These are phyloP conservation scores for Ammospiza maritima DNA, from an alignment of 2,797 vertebrate genomes.

Conservation along the genomic window DNA sequence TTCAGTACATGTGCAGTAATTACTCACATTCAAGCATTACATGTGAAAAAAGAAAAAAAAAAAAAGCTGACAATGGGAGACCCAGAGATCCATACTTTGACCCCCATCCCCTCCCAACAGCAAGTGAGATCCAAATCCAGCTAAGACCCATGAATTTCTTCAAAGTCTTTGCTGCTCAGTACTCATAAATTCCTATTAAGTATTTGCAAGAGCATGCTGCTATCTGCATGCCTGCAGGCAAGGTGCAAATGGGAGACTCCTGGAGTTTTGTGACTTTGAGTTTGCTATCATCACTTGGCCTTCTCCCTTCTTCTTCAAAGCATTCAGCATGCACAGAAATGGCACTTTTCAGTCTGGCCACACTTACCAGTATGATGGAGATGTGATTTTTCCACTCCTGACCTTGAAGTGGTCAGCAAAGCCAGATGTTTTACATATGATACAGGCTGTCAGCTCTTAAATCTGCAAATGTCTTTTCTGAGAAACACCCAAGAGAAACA, in stretches of 20 bases:
- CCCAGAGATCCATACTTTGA: background rate
- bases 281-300: background rate
- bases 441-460: background rate
- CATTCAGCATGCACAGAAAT: background rate
- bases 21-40: background rate
- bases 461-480: background rate
- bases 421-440: background rate
- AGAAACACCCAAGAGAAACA: background rate
- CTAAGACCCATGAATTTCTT: background rate
- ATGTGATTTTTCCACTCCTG: background rate
- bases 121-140: background rate
- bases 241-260: background rate
- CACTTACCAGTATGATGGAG: background rate
- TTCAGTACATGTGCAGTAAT: background rate
- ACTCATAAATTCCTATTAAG: background rate
- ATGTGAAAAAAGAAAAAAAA: background rate
- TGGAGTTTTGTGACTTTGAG: background rate
- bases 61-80: background rate
- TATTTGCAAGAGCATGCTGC: background rate
- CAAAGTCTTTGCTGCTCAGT: background rate
- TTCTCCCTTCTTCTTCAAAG: background rate
- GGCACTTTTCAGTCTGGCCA: background rate
- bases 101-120: fast-evolving
- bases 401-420: background rate
- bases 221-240: background rate